A percentile compares a stretch with the other conserved stretches of the same genome.
Conservation (phyloP, 2,113 vertebrate species). For the Scolopax mira region DNA sequence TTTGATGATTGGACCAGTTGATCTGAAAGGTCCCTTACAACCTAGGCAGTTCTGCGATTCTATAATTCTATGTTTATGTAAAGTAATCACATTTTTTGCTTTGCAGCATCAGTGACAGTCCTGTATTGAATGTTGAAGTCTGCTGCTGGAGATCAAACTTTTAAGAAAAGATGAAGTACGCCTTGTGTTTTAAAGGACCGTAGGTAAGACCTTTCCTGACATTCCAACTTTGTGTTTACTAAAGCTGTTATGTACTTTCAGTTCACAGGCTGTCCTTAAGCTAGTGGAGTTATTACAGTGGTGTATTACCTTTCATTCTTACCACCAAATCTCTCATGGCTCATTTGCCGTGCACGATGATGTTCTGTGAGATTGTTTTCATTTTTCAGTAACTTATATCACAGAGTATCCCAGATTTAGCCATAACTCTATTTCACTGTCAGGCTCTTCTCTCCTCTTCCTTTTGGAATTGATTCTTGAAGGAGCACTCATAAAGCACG, state of each 20-base stretch:
- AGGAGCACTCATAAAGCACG: not conserved
- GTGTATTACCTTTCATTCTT: constrained; percentile 5
- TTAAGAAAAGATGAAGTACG: not conserved
- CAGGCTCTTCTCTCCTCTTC: not conserved
- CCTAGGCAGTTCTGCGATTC: no score
- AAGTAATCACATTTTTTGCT: not conserved
- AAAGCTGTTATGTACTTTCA: not conserved
- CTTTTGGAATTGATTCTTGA: not conserved
- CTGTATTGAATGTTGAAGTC: not conserved
- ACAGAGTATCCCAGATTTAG: not conserved
- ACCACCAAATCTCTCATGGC: constrained; percentile 10
- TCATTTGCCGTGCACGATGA: not conserved
- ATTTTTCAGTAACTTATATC: constrained; percentile 37
- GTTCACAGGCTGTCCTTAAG: constrained; percentile 16
- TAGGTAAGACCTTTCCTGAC: constrained; percentile 8
- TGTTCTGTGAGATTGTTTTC: constrained; percentile 34
- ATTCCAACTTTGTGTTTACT: not conserved
- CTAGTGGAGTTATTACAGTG: not conserved
- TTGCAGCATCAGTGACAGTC: not conserved
- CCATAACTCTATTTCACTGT: not conserved
- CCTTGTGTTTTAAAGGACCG: not conserved
- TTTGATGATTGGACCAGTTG: no score
- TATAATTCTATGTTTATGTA: not conserved
- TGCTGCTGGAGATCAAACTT: not conserved
- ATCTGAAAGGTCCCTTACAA: no score